Evolutionary conservation across 2,888 invertebrate species (phyloP).

Genomic region (Malthinus seriepunctatus): DNA sequence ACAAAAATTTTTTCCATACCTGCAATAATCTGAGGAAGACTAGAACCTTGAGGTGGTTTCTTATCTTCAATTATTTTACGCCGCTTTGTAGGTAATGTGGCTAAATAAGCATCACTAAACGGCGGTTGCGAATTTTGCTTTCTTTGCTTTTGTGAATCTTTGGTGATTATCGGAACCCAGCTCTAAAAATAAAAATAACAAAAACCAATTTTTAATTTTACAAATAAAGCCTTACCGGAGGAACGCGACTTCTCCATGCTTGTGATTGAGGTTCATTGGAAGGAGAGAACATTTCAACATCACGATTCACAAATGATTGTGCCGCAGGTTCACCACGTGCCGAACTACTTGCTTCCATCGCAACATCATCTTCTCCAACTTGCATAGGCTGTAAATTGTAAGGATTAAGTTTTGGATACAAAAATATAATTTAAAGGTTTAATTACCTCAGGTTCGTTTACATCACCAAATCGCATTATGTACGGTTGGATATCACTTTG

Average conservation of each 20-base stretch:
- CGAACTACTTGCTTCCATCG: conserved; percentile 37
- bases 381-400: conserved; percentile 56
- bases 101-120: conserved; percentile 88
- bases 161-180: conserved; percentile 87
- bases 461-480: conserved; percentile 36
- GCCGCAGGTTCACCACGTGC: conserved; percentile 30
- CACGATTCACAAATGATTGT: conserved; percentile 5
- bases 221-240: conserved; percentile 2
- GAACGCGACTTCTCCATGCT: not conserved
- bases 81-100: conserved; percentile 87
- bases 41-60: conserved; percentile 51
- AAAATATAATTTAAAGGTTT: not conserved
- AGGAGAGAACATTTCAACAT: not conserved
- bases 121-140: conserved; percentile 61
- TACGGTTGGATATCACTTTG: conserved; percentile 45
- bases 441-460: not conserved
- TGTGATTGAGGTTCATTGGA: too few species aligned
- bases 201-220: not conserved
- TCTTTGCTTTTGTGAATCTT: conserved; percentile 76
- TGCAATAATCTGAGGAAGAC: conserved; percentile 52
- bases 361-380: conserved; percentile 48
- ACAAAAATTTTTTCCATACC: conserved; percentile 37
- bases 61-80: conserved; percentile 68
- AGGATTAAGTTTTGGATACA: not conserved
- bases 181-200: conserved; percentile 56